These are phyloP conservation scores for Brachymystax lenok DNA, from an alignment of 2,797 vertebrate species.

Conservation along the genomic window DNA sequence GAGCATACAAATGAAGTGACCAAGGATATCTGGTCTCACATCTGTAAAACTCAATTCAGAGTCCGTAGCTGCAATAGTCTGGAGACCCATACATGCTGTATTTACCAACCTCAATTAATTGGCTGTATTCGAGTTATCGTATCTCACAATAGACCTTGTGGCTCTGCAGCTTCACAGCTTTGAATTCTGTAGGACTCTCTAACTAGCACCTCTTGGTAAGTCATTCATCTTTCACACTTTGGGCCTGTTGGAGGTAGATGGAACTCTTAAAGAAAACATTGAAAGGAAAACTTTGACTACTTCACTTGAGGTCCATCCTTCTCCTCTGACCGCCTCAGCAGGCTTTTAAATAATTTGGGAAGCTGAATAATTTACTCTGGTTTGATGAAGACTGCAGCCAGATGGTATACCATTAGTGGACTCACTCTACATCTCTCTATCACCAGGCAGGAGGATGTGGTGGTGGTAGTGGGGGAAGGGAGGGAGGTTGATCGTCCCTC, in stretches of 20 bases:
- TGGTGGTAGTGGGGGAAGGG: conserved; percentile 34
- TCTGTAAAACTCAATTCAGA: not conserved
- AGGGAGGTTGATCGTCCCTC: conserved; percentile 40
- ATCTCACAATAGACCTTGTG: not conserved
- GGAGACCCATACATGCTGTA: too few species aligned
- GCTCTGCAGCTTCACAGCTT: conserved; percentile 14
- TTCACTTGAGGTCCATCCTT: conserved; percentile 36
- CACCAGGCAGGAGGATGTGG: conserved; percentile 49
- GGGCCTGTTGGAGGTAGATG: conserved; percentile 21
- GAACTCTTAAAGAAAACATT: conserved; percentile 33
- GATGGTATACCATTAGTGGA: conserved; percentile 73
- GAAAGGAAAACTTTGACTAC: conserved; percentile 44
- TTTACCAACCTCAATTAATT: not conserved
- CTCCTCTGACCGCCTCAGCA: conserved; percentile 36
- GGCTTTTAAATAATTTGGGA: conserved; percentile 79
- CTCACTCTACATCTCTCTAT: conserved; percentile 62
- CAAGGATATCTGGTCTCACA: not conserved
- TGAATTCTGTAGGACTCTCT: not conserved
- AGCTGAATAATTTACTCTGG: conserved; percentile 78
- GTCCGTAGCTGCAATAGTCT: not conserved
- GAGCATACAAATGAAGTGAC: not conserved
- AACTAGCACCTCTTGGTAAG: conserved; percentile 25
- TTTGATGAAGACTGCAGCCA: conserved; percentile 72
- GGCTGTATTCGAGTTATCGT: not conserved
- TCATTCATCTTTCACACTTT: conserved; percentile 31